A percentile compares a stretch with the other conserved stretches of the same genome.
These are phyloP conservation scores for Odobenus rosmarus DNA, from an alignment of 2,113 vertebrate genomes.

Conservation along the genomic window DNA sequence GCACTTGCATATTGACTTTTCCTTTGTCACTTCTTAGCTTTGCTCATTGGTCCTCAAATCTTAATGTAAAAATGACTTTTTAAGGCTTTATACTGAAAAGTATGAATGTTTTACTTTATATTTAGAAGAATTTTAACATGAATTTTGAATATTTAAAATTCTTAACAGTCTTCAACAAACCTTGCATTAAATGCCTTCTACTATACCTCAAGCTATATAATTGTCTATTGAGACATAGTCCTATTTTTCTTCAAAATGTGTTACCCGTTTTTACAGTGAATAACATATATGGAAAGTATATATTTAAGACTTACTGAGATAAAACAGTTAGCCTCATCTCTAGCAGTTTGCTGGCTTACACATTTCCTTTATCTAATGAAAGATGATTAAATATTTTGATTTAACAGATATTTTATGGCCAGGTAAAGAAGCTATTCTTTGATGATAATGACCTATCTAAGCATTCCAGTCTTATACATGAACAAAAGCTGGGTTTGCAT, in stretches of 20 bases:
- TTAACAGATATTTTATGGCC: neutral
- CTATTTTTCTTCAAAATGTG: neutral
- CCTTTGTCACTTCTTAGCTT: neutral
- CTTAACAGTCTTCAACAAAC: neutral
- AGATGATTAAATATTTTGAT: neutral
- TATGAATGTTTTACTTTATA: neutral
- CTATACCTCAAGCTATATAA: neutral
- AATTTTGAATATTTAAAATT: neutral
- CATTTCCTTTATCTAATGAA: neutral
- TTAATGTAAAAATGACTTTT: neutral
- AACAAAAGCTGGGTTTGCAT: neutral
- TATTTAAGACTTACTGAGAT: neutral
- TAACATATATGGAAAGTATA: neutral
- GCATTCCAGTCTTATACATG: neutral
- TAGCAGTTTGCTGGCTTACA: neutral
- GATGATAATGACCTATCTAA: neutral
- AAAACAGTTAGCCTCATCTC: neutral
- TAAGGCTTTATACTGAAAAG: neutral
- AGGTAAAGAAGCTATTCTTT: neutral
- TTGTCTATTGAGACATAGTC: neutral
- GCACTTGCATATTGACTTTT: neutral
- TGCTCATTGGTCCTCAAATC: neutral
- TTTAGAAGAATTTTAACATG: neutral
- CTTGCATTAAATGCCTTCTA: neutral
- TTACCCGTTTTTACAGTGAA: neutral